Evolutionary conservation across 2,888 invertebrate genomes (phyloP).

Genomic region (Epistrophella euchroma): DNA sequence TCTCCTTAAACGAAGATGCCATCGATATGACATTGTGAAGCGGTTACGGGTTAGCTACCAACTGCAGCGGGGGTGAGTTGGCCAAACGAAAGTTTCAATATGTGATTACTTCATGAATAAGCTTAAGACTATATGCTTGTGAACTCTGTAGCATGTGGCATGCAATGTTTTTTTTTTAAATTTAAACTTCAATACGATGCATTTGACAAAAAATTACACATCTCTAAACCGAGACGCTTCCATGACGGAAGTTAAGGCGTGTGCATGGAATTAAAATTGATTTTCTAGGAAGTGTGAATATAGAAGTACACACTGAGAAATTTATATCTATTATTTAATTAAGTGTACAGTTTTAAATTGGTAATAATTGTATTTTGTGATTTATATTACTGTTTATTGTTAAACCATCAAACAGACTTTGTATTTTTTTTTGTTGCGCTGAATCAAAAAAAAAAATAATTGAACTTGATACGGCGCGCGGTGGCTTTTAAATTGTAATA

Average conservation of each 20-base stretch:
- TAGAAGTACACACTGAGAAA: constrained; percentile 1
- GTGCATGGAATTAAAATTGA: constrained; percentile 67
- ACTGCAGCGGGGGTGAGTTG: neutral
- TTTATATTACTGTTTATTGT: constrained; percentile 23
- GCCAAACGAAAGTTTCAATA: constrained; percentile 45
- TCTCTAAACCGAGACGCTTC: constrained; percentile 40
- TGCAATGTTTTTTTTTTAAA: constrained; percentile 41
- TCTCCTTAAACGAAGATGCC: constrained; percentile 42
- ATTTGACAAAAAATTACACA: constrained; percentile 23
- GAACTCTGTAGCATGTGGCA: constrained; percentile 55
- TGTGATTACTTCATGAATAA: constrained; percentile 59
- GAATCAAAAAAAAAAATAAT: constrained; percentile 42
- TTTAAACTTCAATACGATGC: constrained; percentile 20
- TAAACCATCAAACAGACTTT: neutral
- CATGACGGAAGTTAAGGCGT: constrained; percentile 70
- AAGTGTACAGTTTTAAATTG: constrained; percentile 57
- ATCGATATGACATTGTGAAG: constrained; percentile 57
- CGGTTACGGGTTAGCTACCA: neutral
- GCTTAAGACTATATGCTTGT: constrained; percentile 27
- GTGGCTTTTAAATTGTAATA: neutral
- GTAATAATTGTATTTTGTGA: constrained; percentile 35
- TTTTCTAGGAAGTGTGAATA: constrained; percentile 65
- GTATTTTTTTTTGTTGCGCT: neutral
- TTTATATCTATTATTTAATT: constrained; percentile 44
- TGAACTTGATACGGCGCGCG: constrained; percentile 3